Conservation (phyloP, 2,888 invertebrate genomes). For the Acanthosoma haemorrhoidale region DNA sequence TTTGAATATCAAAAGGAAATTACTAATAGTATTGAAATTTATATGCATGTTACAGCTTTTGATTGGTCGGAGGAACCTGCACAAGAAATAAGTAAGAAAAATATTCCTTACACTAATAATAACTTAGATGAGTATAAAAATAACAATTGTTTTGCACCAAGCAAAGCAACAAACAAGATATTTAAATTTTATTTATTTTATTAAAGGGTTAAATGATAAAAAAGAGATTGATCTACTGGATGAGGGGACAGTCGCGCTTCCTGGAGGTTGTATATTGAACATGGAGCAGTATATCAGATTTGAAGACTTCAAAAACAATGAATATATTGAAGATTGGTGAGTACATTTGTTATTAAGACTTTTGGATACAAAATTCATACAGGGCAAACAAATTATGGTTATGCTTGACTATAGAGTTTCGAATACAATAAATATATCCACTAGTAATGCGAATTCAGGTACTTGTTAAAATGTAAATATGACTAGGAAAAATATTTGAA, state of each 20-base stretch:
- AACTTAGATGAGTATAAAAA: too few relatives aligned
- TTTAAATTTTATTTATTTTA: neutral
- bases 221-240: neutral
- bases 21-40: neutral
- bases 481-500: too few relatives aligned
- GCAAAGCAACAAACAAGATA: neutral
- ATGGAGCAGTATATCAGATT: constrained; percentile 7
- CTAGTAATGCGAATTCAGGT: too few relatives aligned
- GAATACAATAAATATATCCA: too few relatives aligned
- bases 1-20: neutral
- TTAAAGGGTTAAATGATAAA: neutral
- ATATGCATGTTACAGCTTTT: neutral
- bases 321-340: constrained; percentile 2
- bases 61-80: constrained; percentile 6
- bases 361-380: too few relatives aligned
- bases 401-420: too few relatives aligned
- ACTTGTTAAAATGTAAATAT: too few relatives aligned
- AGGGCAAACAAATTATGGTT: too few relatives aligned
- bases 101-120: too few relatives aligned
- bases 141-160: too few relatives aligned
- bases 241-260: neutral
- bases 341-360: neutral
- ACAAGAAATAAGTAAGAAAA: neutral
- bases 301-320: constrained; percentile 14
- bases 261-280: neutral